These are phyloP conservation scores for Macroramphosus scolopax DNA, from an alignment of 2,797 vertebrate genomes.

Conservation along the genomic window DNA sequence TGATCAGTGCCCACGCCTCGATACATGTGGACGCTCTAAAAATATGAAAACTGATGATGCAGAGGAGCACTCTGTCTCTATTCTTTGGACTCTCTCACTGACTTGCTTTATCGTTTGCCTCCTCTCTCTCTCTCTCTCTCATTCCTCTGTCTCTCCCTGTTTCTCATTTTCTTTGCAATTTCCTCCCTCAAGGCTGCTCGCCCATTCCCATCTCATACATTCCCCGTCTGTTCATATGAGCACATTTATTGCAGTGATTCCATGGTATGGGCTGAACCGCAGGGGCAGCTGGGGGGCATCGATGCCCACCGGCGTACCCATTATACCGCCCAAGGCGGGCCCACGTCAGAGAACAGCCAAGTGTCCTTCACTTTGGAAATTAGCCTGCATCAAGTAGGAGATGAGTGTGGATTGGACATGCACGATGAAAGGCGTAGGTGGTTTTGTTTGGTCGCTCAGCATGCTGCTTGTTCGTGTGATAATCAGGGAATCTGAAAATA, in stretches of 20 bases:
- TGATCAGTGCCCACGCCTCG: conserved; percentile 40
- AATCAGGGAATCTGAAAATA: no score
- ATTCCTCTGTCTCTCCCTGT: no score
- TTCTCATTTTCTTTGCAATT: conserved; percentile 32
- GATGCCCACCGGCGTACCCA: conserved; percentile 41
- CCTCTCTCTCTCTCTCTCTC: no score
- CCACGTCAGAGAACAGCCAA: conserved; percentile 27
- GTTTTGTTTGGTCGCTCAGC: no score
- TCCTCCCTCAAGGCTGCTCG: conserved; percentile 24
- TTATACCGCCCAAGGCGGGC: conserved; percentile 38
- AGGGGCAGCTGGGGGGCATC: conserved; percentile 45
- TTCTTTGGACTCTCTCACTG: conserved; percentile 17
- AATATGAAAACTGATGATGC: conserved; percentile 48
- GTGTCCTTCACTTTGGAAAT: conserved; percentile 30
- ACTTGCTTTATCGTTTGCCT: conserved; percentile 14
- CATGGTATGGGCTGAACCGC: conserved; percentile 44
- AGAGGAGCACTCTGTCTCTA: no score
- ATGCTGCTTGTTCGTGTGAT: no score
- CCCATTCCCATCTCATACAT: conserved; percentile 36
- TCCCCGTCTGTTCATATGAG: conserved; percentile 46
- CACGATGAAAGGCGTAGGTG: no score
- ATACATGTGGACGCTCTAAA: conserved; percentile 42
- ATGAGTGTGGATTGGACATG: background rate
- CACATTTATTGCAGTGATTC: conserved; percentile 41
- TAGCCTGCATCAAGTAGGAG: conserved; percentile 4